Conservation (phyloP, 2,888 invertebrate genomes). For the Chymomyza caudatula region DNA sequence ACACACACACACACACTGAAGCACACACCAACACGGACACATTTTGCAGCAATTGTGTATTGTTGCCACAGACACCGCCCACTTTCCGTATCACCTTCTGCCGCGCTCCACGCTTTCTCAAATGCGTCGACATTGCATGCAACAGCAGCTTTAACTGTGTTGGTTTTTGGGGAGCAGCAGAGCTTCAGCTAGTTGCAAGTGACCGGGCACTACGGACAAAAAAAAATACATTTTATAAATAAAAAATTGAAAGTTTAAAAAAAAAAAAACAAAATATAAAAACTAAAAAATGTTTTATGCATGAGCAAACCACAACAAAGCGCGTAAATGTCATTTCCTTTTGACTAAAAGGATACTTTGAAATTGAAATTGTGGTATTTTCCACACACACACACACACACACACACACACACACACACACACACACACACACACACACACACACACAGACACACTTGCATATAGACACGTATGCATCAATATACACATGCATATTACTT, state of each 20-base stretch:
- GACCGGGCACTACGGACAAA: conserved; percentile 2
- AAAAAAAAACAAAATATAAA: conserved; percentile 22
- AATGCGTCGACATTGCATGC: conserved; percentile 4
- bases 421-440: conserved; percentile 1
- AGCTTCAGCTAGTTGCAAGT: conserved; percentile 10
- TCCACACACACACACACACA: conserved; percentile 30
- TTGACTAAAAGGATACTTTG: conserved; percentile 71
- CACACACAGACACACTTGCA: no score
- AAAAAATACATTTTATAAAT: neutral
- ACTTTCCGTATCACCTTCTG: conserved; percentile 9
- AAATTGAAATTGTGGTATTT: conserved; percentile 68
- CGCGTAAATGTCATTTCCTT: conserved; percentile 72
- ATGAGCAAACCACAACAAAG: conserved; percentile 68
- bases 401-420: conserved; percentile 6
- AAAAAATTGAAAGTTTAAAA: conserved; percentile 12
- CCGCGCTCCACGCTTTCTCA: conserved; percentile 8
- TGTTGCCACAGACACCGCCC: conserved; percentile 3
- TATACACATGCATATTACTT: neutral
- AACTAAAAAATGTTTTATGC: conserved; percentile 69
- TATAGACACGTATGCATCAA: neutral
- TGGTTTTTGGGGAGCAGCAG: neutral
- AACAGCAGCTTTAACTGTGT: neutral
- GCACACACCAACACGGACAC: conserved; percentile 12
- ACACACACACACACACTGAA: neutral
- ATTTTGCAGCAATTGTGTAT: conserved; percentile 16